These are phyloP conservation scores for Microtus oregoni DNA, from an alignment of 2,113 vertebrate species.

Conservation along the genomic window DNA sequence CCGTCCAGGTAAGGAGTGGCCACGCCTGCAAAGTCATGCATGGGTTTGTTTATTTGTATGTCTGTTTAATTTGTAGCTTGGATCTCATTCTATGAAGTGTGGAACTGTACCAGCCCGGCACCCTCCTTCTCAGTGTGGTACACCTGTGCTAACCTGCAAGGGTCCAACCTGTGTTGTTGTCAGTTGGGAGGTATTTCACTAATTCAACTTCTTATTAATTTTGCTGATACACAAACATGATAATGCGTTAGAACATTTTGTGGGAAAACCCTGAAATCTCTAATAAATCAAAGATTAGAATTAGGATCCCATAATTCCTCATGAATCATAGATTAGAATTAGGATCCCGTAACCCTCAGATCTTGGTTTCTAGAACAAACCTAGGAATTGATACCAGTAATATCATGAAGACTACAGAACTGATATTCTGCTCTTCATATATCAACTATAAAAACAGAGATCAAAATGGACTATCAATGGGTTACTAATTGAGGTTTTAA, in stretches of 20 bases:
- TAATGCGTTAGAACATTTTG: not conserved
- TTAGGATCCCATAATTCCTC: slow-evolving; percentile 1
- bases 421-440: not conserved
- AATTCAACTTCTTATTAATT: slow-evolving; percentile 33
- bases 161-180: no score
- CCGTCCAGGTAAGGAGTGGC: not conserved
- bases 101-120: no score
- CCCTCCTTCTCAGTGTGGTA: no score
- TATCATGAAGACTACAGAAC: not conserved
- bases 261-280: not conserved
- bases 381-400: not conserved
- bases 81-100: no score
- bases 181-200: slow-evolving; percentile 86
- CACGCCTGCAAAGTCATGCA: not conserved
- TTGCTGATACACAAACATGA: not conserved
- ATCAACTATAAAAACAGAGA: slow-evolving; percentile 12
- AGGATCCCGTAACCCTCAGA: not conserved
- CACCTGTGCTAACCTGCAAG: no score
- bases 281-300: slow-evolving; percentile 5
- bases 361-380: slow-evolving; percentile 17
- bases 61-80: slow-evolving; percentile 83
- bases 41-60: slow-evolving; percentile 27
- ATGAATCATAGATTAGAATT: slow-evolving; percentile 24
- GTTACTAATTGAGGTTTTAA: not conserved
- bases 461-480: not conserved